These are phyloP conservation scores for Lamproptera curius DNA, from an alignment of 2,888 invertebrate genomes.

Conservation along the genomic window DNA sequence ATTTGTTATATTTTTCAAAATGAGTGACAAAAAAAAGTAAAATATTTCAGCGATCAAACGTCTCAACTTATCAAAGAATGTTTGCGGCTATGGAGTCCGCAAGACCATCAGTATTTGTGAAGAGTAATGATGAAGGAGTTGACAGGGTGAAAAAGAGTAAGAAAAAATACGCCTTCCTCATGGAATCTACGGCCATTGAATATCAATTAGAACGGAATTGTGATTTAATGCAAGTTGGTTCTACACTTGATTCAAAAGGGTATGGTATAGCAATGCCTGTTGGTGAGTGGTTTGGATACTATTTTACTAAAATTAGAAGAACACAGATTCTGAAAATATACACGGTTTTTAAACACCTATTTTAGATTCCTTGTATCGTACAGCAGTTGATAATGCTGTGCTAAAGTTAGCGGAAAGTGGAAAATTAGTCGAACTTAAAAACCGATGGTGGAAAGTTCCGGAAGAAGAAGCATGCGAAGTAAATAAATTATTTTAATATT, in stretches of 20 bases:
- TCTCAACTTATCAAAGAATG: conserved; percentile 93
- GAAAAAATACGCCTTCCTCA: conserved; percentile 93
- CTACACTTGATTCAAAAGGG: conserved; percentile 89
- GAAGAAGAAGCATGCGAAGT: conserved; percentile 79
- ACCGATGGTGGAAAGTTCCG: conserved; percentile 93
- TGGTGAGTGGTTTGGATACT: conserved; percentile 77
- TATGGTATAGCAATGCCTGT: conserved; percentile 95
- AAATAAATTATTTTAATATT: conserved; percentile 29
- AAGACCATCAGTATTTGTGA: conserved; percentile 89
- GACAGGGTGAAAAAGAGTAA: conserved; percentile 89
- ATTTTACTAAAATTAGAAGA: no score
- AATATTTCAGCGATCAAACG: conserved; percentile 87
- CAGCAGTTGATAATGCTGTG: conserved; percentile 91
- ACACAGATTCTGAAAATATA: no score
- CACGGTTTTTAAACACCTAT: conserved; percentile 15
- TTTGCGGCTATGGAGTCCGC: conserved; percentile 94
- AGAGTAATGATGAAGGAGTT: conserved; percentile 91
- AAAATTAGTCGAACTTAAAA: conserved; percentile 87
- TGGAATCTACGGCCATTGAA: conserved; percentile 97
- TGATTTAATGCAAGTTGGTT: conserved; percentile 89
- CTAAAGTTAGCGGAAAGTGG: conserved; percentile 94
- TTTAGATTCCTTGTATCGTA: conserved; percentile 85
- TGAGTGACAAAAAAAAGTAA: no score
- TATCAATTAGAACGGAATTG: conserved; percentile 93
- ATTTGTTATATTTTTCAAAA: no score